Evolutionary conservation across 2,888 invertebrate species (phyloP), one percentile per base, ranked within the genome.

Genomic region (Patella caerulea): DNA sequence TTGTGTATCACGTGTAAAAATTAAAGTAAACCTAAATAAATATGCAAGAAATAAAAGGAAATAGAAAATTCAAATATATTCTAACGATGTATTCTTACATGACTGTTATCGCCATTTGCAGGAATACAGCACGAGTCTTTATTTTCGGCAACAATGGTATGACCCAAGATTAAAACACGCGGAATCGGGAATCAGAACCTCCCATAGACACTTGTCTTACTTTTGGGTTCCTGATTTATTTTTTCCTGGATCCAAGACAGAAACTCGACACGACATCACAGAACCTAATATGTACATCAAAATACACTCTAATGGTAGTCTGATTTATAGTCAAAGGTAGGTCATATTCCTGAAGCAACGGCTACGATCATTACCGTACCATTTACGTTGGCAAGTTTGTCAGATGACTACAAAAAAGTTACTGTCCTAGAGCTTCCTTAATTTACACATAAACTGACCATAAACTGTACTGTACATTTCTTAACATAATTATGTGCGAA

Each of bases 191-290:
- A 71, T 82, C 15, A 72, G 59, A n/a, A 75, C 79, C 2, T 77
- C 77, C 71, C 77, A 80, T 56, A 75, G 77, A 17, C 56, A 79
- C 24, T 71, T 75, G 19, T 71, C 74, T 7, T 70, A 81, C 14
- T 78, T 85, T 53, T 85, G 85, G 85, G 80, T 82, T 24, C 85
- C 85, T 1, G 85, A 85, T 72, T n/a, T 83, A n/a, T 85, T 81
- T 78, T 85, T 85, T 73, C 80, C 81, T 3, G 82, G 83, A 55
- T 82, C 82, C 52, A 84, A 85, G 69, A 69, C 72, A 45, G 83
- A 82, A 17, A 53, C 73, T 17, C 75, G 72, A 17, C 84, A 84
- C 74, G 74, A 80, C 45, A 78, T 84, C 29, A 84, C 85, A 9
- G 80, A 82, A 24, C 83, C 84, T 14, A 85, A 85, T 76, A 78